Conservation (phyloP, 2,888 invertebrate genomes). For the Isoperla grammatica region DNA sequence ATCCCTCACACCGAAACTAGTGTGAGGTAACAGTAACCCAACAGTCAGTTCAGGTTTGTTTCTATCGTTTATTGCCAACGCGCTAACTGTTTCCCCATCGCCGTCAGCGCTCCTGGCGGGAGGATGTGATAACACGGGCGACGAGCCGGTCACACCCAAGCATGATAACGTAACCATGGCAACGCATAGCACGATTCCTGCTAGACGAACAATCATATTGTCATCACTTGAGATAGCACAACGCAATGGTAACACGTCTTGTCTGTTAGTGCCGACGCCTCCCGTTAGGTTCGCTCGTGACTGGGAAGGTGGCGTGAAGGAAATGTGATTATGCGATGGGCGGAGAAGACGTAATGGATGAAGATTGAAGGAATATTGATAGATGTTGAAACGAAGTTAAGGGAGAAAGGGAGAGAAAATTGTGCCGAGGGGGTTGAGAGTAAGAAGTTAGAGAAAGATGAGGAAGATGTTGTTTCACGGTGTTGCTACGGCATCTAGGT, state of each 20-base stretch:
- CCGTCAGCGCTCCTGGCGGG: constrained; percentile 20
- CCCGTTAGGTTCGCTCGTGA: too few relatives aligned
- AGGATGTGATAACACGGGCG: background rate
- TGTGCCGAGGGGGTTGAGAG: too few relatives aligned
- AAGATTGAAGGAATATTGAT: too few relatives aligned
- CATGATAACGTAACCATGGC: constrained; percentile 17
- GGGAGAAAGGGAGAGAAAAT: too few relatives aligned
- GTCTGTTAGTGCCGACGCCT: background rate
- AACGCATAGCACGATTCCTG: background rate
- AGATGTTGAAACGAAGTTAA: too few relatives aligned
- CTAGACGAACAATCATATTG: too few relatives aligned
- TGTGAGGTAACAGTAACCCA: constrained; percentile 71
- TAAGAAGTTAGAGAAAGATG: too few relatives aligned
- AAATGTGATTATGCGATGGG: too few relatives aligned
- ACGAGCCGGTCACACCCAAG: constrained; percentile 12
- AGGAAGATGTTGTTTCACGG: too few relatives aligned
- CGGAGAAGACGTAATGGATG: too few relatives aligned
- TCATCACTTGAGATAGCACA: background rate
- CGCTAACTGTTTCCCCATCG: constrained; percentile 28
- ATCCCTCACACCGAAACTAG: constrained; percentile 65
- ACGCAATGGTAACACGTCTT: constrained; percentile 2
- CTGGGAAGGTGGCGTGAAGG: too few relatives aligned
- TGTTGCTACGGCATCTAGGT: too few relatives aligned
- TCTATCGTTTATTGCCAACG: constrained; percentile 20
- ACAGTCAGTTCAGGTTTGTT: constrained; percentile 44